Evolutionary conservation across 1,140 invertebrate species (phyloP).

Genomic region (Ylistrum balloti): DNA sequence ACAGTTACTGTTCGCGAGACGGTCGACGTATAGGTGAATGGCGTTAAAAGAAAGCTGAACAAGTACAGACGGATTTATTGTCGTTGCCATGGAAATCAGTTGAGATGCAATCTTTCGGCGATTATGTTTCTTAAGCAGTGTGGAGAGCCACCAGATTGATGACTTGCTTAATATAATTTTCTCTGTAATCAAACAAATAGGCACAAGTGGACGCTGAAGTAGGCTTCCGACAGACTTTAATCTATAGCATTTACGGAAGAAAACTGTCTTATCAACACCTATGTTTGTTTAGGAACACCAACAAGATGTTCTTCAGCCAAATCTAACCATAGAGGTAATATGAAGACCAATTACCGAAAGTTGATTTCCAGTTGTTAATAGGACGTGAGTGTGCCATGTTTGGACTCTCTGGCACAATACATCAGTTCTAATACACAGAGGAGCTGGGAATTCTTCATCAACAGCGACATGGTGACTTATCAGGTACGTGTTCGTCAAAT

Average conservation of each 20-base stretch:
- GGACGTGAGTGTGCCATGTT: too few species aligned
- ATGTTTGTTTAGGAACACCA: not conserved
- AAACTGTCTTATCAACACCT: not conserved
- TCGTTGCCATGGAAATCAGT: not conserved
- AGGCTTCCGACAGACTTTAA: not conserved
- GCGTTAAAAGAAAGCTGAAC: not conserved
- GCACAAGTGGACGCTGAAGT: not conserved
- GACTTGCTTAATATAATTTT: constrained; percentile 21
- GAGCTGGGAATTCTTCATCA: too few species aligned
- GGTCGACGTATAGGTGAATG: not conserved
- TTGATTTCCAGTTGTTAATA: not conserved
- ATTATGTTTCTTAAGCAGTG: not conserved
- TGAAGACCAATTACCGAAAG: not conserved
- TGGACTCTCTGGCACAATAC: not conserved
- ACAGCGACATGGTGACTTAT: too few species aligned
- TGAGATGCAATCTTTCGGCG: constrained; percentile 1
- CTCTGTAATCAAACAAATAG: constrained; percentile 5
- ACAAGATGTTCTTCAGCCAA: not conserved
- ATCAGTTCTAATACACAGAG: not conserved
- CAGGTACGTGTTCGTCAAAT: too few species aligned
- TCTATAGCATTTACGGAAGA: not conserved
- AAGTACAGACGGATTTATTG: not conserved
- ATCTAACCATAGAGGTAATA: not conserved
- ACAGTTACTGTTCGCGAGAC: not conserved
- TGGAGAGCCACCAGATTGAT: not conserved